Percentiles rank a stretch among this genome's conserved stretches.
These are phyloP conservation scores for Mirza zaza DNA, from an alignment of 2,113 vertebrate genomes.

Conservation along the genomic window DNA sequence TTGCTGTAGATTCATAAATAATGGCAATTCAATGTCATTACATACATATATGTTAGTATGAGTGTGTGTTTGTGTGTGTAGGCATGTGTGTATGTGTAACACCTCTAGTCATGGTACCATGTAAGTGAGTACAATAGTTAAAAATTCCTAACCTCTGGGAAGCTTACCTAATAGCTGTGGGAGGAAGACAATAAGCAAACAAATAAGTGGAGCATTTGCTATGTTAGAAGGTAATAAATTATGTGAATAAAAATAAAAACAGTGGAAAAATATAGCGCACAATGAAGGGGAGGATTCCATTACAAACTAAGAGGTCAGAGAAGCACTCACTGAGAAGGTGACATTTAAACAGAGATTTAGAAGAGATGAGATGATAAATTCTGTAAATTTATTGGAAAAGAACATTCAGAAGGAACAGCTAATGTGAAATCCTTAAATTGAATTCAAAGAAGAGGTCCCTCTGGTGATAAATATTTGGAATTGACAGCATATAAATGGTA, in stretches of 20 bases:
- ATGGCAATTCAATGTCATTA: not conserved
- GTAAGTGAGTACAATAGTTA: not conserved
- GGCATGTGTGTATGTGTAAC: not conserved
- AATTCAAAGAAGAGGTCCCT: not conserved
- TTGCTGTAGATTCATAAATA: not conserved
- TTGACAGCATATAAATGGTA: not conserved
- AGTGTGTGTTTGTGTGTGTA: not conserved
- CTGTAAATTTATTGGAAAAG: not conserved
- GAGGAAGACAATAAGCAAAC: not conserved
- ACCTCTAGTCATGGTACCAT: not conserved
- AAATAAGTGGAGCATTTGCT: not conserved
- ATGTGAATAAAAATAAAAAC: not conserved
- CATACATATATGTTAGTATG: not conserved
- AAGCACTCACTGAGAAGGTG: not conserved
- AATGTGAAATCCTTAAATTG: not conserved
- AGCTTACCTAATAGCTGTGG: not conserved
- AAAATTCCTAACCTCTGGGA: not conserved
- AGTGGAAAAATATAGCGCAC: not conserved
- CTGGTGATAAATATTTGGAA: not conserved
- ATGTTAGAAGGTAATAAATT: not conserved
- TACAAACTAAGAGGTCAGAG: not conserved
- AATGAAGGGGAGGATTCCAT: not conserved
- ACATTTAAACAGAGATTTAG: conserved; percentile 19
- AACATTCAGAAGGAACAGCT: not conserved
- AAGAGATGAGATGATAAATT: not conserved